Conservation (phyloP, 2,113 vertebrate genomes). For the Eubucco bourcierii region DNA sequence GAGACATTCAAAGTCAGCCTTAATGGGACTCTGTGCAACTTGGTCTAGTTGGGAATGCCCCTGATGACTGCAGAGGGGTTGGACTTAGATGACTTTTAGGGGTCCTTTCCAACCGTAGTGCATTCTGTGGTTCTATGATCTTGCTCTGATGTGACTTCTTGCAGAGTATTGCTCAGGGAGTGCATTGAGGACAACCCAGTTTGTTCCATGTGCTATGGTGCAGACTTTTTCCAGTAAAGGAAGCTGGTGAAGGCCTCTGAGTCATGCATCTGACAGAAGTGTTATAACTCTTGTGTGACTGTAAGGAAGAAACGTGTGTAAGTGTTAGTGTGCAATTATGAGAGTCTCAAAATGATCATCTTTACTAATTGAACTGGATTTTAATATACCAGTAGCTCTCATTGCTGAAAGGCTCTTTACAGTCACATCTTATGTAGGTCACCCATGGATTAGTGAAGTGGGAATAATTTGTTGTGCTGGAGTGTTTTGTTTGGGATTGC, state of each 20-base stretch:
- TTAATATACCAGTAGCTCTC: not conserved
- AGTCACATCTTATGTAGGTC: not conserved
- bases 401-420: not conserved
- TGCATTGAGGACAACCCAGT: not conserved
- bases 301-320: not conserved
- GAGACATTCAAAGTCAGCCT: too few species aligned
- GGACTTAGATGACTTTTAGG: too few species aligned
- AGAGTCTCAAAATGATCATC: not conserved
- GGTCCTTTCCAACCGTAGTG: too few species aligned
- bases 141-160: not conserved
- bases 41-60: too few species aligned
- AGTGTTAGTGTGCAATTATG: not conserved
- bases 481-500: not conserved
- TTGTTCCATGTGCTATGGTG: not conserved
- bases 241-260: not conserved
- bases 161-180: not conserved
- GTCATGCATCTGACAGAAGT: not conserved
- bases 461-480: not conserved
- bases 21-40: too few species aligned
- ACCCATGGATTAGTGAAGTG: not conserved
- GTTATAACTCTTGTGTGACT: not conserved
- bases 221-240: not conserved
- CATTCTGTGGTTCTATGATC: not conserved
- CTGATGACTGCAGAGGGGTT: too few species aligned
- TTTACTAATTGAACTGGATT: not conserved